A percentile compares a stretch with the other conserved stretches of the same genome.
These are phyloP conservation scores for Labeo catla DNA, from an alignment of 2,113 vertebrate species.

Conservation along the genomic window DNA sequence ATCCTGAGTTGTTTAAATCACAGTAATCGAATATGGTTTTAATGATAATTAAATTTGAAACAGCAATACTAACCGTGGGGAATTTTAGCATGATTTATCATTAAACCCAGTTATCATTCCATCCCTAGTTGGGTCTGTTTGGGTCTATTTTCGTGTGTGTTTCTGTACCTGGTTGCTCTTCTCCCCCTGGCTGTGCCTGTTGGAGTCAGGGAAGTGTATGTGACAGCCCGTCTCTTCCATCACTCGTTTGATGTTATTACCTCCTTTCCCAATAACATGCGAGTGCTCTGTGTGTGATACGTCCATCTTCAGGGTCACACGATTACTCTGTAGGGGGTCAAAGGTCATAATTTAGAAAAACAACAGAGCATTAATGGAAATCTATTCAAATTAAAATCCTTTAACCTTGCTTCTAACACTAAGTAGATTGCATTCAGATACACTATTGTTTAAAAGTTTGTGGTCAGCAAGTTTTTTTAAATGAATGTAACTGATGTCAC, in stretches of 20 bases:
- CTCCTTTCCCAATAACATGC: constrained; percentile 96
- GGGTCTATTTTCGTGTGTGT: background rate
- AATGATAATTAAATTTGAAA: no score
- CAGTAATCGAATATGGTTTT: no score
- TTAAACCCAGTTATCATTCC: no score
- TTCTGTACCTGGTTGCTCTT: constrained; percentile 94
- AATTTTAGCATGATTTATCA: no score
- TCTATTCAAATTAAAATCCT: background rate
- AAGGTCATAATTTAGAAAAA: background rate
- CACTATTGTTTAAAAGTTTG: background rate
- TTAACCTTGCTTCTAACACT: background rate
- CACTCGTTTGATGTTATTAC: constrained; percentile 97
- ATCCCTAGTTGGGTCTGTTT: background rate
- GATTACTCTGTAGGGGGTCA: constrained; percentile 40
- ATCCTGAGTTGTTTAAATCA: no score
- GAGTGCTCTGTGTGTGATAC: constrained; percentile 98
- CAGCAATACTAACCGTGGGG: no score
- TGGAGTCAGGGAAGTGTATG: constrained; percentile 98
- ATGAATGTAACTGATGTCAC: no score
- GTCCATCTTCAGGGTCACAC: constrained; percentile 89
- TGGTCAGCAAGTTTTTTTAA: background rate
- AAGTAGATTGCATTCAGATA: background rate
- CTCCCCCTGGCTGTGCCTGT: constrained; percentile 96
- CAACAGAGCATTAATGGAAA: constrained; percentile 1
- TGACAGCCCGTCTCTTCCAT: constrained; percentile 99